These are phyloP conservation scores for Saccopteryx leptura DNA, from an alignment of 2,113 vertebrate species.

Conservation along the genomic window DNA sequence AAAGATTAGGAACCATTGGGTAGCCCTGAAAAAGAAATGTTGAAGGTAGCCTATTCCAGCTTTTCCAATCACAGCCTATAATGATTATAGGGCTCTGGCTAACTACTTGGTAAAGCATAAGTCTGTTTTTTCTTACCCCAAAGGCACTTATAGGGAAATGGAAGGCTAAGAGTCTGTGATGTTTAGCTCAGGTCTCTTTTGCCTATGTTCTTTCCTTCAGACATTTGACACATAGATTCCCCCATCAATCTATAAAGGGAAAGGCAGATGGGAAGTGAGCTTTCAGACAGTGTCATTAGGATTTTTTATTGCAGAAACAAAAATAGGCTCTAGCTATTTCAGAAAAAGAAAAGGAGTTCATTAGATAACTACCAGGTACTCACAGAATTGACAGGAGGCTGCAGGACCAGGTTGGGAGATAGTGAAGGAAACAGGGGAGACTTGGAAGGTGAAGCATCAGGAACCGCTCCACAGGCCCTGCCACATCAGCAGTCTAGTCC, in stretches of 20 bases:
- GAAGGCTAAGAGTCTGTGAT: neutral
- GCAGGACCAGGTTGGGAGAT: neutral
- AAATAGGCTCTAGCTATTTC: neutral
- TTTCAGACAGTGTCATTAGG: neutral
- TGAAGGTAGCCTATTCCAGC: neutral
- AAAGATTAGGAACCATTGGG: neutral
- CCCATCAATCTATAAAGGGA: neutral
- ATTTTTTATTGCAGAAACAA: slow-evolving; percentile 29
- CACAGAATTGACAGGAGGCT: neutral
- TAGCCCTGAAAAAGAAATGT: neutral
- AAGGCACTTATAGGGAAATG: neutral
- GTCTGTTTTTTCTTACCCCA: neutral
- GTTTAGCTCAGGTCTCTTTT: neutral
- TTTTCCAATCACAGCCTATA: neutral
- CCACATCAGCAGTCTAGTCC: neutral
- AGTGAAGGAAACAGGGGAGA: neutral
- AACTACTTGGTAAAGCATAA: neutral
- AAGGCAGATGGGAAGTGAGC: neutral
- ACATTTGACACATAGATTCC: neutral
- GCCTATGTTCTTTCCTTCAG: neutral
- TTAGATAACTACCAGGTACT: neutral
- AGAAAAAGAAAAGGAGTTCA: neutral
- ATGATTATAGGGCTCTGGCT: neutral
- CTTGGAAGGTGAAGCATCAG: neutral
- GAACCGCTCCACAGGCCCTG: neutral